Conservation (phyloP, 2,888 invertebrate genomes). For the Lucinisca nassula region DNA sequence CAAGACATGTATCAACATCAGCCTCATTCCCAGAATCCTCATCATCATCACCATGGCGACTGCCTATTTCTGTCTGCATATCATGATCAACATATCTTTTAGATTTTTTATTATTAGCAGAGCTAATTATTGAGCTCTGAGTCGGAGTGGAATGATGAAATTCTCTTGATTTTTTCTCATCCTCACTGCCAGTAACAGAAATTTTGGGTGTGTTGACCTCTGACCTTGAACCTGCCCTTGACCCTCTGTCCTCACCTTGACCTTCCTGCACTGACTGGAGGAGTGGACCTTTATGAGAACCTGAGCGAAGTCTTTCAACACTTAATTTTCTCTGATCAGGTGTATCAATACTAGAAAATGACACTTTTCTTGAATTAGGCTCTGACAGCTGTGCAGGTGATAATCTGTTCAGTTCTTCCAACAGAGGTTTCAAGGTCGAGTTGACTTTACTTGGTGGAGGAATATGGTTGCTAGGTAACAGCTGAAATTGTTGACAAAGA, state of each 20-base stretch:
- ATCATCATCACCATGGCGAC: constrained; percentile 67
- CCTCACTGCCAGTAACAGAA: not conserved
- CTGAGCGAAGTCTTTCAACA: constrained; percentile 25
- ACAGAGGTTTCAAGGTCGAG: constrained; percentile 75
- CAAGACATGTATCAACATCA: constrained; percentile 77
- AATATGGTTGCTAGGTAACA: constrained; percentile 83
- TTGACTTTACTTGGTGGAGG: constrained; percentile 82
- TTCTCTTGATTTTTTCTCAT: constrained; percentile 6
- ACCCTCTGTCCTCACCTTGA: constrained; percentile 21
- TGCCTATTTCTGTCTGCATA: constrained; percentile 77
- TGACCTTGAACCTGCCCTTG: constrained; percentile 27
- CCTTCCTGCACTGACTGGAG: constrained; percentile 49
- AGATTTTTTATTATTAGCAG: constrained; percentile 15
- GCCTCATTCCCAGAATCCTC: constrained; percentile 77
- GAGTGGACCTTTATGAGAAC: constrained; percentile 53
- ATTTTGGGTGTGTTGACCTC: not conserved
- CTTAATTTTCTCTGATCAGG: constrained; percentile 36
- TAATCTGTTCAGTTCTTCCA: constrained; percentile 64
- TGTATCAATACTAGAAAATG: constrained; percentile 62
- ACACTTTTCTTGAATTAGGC: constrained; percentile 62
- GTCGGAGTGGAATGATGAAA: constrained; percentile 57
- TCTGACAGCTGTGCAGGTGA: constrained; percentile 34
- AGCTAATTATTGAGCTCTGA: constrained; percentile 28
- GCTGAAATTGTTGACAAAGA: too few species aligned
- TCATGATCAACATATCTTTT: constrained; percentile 62